These are phyloP conservation scores for Stramonita haemastoma DNA, from an alignment of 2,888 invertebrate genomes.

Conservation along the genomic window DNA sequence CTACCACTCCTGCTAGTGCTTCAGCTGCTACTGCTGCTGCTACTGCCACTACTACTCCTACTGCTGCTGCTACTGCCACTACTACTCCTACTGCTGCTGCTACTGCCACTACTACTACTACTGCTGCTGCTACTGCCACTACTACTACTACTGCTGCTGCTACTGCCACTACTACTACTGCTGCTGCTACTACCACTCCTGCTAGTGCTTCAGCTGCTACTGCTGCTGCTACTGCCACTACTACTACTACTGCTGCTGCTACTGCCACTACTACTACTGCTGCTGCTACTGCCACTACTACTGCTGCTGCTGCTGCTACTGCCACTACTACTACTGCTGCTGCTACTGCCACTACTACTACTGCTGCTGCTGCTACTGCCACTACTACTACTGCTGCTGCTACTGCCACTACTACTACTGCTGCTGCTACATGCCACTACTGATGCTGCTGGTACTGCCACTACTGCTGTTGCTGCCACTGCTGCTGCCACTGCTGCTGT, in stretches of 20 bases:
- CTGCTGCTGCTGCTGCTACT: slow-evolving; percentile 14
- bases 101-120: slow-evolving; percentile 52
- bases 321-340: slow-evolving; percentile 31
- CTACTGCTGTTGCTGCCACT: neutral
- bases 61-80: neutral
- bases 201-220: slow-evolving; percentile 44
- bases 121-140: slow-evolving; percentile 38
- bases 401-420: neutral
- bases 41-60: neutral
- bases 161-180: slow-evolving; percentile 46
- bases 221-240: slow-evolving; percentile 44
- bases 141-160: slow-evolving; percentile 43
- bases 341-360: slow-evolving; percentile 22
- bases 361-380: slow-evolving; percentile 15
- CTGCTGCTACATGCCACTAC: neutral
- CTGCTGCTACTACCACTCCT: slow-evolving; percentile 45
- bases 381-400: slow-evolving; percentile 21
- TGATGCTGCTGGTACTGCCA: neutral
- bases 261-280: slow-evolving; percentile 34
- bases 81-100: neutral
- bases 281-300: slow-evolving; percentile 16
- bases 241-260: slow-evolving; percentile 38
- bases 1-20: neutral
- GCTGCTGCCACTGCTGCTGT: too few species aligned
- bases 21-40: neutral